Conservation (phyloP, 1,140 invertebrate species). For the Cardiocondyla obscurior region DNA sequence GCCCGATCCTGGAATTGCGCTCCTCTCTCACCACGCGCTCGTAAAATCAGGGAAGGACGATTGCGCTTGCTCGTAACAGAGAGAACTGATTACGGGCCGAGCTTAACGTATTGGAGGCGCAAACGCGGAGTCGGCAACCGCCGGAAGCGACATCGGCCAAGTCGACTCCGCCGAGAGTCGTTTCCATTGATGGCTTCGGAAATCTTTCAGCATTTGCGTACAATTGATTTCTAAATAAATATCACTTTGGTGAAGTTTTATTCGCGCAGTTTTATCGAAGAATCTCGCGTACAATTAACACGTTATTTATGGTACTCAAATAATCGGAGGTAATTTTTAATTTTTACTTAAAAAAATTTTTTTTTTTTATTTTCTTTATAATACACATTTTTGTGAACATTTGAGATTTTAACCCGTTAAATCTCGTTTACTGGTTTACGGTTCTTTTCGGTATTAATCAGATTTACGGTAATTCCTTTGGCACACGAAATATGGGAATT, state of each 20-base stretch:
- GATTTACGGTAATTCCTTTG: slow-evolving; percentile 27
- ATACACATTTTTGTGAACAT: neutral
- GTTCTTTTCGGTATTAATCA: slow-evolving; percentile 40
- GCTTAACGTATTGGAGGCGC: slow-evolving; percentile 28
- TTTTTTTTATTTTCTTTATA: no score
- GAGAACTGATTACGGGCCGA: slow-evolving; percentile 42
- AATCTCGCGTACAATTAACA: neutral
- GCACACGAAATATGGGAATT: slow-evolving; percentile 48
- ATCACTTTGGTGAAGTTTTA: neutral
- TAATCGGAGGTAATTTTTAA: no score
- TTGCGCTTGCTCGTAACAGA: slow-evolving; percentile 14
- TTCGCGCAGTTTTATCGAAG: neutral
- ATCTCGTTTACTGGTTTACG: neutral
- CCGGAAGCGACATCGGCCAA: neutral
- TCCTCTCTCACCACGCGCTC: slow-evolving; percentile 43
- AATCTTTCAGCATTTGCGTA: neutral
- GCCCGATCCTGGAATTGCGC: slow-evolving; percentile 56
- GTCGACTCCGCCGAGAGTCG: neutral
- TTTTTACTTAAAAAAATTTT: no score
- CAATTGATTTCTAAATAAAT: neutral
- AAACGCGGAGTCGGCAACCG: slow-evolving; percentile 10
- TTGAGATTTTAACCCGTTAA: neutral
- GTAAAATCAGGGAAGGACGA: slow-evolving; percentile 57
- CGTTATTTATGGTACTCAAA: neutral
- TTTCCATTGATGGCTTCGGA: neutral